Base-by-base conservation (phyloP, 1,140 invertebrate species). In the Trinorchestia longiramus region DNA sequence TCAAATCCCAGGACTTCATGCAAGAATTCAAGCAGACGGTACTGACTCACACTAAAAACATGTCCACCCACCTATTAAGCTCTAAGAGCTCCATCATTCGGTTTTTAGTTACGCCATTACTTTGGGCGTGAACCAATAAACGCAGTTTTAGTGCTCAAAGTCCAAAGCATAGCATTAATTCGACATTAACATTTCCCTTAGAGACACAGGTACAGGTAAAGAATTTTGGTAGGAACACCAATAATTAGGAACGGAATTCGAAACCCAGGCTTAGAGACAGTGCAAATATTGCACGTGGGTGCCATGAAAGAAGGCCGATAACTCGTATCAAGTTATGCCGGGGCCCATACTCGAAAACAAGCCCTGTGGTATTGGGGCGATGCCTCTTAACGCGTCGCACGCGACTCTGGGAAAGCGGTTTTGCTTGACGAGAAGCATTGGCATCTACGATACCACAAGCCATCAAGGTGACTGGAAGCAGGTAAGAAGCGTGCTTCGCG, bases 51-150 rank as follows among this genome's bases (percentile, higher is more conserved):
- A 94, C 92, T n/a, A 94, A 94, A 43, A 94, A 94, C 92, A 94
- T 45, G 92, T 94, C 92, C 92, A 43, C 92, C 92, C 92, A 94
- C 45, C 43, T 47, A 94, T 94, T 94, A 94, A 45, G 36, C 92
- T 0, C 19, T 94, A 47, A 94, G 43, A 94, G 92, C 92, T 94
- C 43, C 92, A 94, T 94, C 92, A 94, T 47, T 94, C 44, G 92
- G 92, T 47, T 47, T 45, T 47, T 19, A 94, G 92, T 94, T 94
- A 44, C 92, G 92, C 92, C 44, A 94, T 94, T 94, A 94, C 92
- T 94, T 47, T 45, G 92, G 92, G 92, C 92, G 92, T 94, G 92
- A 94, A 47, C 92, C 92, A 94, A 94, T 94, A 94, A 94, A 94
- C 41, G 92, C 19, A 94, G 92, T 94, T 47, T 94, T 44, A 47